These are phyloP conservation scores for Microcebus jonahi DNA, from an alignment of 2,113 vertebrate genomes.

Conservation along the genomic window DNA sequence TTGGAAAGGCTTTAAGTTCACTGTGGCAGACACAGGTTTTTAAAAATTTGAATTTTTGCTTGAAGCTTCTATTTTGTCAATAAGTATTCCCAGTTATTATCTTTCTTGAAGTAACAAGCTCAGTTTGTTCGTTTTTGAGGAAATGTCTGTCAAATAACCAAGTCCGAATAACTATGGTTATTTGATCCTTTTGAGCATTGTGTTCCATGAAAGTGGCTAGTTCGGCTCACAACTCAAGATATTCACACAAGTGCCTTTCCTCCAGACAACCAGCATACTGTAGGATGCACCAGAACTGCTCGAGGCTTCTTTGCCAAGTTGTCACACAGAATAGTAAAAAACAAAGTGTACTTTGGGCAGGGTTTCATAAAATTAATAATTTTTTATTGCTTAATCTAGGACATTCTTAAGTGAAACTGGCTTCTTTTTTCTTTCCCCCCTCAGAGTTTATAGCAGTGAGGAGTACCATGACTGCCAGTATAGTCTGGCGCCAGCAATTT, in stretches of 20 bases:
- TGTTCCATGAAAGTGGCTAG: neutral
- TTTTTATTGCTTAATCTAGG: constrained; percentile 38
- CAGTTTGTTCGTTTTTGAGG: constrained; percentile 28
- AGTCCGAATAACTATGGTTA: neutral
- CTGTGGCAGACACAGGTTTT: neutral
- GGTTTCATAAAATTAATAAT: constrained; percentile 22
- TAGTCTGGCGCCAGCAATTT: neutral
- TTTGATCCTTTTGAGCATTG: neutral
- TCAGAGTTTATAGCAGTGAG: neutral
- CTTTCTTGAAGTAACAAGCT: neutral
- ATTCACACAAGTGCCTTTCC: neutral
- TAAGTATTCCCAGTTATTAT: neutral
- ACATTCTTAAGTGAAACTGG: neutral
- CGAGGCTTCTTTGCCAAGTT: neutral
- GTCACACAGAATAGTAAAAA: neutral
- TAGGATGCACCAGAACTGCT: too few relatives aligned
- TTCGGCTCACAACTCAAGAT: neutral
- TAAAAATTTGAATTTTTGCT: constrained; percentile 34
- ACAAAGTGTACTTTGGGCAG: neutral
- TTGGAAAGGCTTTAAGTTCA: neutral
- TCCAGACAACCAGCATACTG: neutral
- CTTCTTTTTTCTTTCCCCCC: neutral
- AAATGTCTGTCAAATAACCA: neutral
- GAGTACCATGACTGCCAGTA: neutral
- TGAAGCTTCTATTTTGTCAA: neutral